Percentiles rank a stretch among this genome's conserved stretches.
These are phyloP conservation scores for Vulpes lagopus DNA, from an alignment of 2,113 vertebrate genomes.

Conservation along the genomic window DNA sequence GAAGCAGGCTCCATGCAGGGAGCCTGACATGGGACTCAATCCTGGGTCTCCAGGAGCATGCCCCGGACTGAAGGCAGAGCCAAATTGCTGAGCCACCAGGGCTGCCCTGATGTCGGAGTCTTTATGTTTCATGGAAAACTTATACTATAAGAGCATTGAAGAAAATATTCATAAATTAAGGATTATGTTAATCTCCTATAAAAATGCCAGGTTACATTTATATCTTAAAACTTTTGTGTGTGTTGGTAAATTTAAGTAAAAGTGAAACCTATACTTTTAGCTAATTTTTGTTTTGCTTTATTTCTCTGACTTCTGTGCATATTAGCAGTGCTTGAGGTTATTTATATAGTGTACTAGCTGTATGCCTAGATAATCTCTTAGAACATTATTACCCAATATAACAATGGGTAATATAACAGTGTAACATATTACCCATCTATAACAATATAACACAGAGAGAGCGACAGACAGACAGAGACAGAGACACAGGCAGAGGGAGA, in stretches of 20 bases:
- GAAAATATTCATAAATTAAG: neutral
- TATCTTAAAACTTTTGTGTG: neutral
- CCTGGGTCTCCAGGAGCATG: too few species aligned
- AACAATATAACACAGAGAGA: too few species aligned
- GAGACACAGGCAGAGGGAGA: too few species aligned
- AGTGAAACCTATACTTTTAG: neutral
- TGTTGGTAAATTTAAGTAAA: constrained; percentile 27
- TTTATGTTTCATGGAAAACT: constrained; percentile 35
- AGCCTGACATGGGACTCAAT: too few species aligned
- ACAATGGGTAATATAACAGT: too few species aligned
- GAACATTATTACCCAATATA: neutral
- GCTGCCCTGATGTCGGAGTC: neutral
- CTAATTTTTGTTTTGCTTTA: neutral
- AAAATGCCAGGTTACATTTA: neutral
- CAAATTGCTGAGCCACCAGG: too few species aligned
- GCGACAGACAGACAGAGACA: too few species aligned
- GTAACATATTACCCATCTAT: too few species aligned
- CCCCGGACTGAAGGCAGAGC: too few species aligned
- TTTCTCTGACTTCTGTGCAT: neutral
- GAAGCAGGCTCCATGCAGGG: too few species aligned
- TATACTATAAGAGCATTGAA: neutral
- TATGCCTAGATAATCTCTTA: neutral
- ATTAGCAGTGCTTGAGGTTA: neutral
- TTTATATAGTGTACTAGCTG: neutral
- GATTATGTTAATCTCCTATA: neutral